Percentiles rank a stretch among this genome's conserved stretches.
phyloP scores from a whole-genome alignment of 2,797 vertebrate species.

The Onychomys leucogaster region DNA sequence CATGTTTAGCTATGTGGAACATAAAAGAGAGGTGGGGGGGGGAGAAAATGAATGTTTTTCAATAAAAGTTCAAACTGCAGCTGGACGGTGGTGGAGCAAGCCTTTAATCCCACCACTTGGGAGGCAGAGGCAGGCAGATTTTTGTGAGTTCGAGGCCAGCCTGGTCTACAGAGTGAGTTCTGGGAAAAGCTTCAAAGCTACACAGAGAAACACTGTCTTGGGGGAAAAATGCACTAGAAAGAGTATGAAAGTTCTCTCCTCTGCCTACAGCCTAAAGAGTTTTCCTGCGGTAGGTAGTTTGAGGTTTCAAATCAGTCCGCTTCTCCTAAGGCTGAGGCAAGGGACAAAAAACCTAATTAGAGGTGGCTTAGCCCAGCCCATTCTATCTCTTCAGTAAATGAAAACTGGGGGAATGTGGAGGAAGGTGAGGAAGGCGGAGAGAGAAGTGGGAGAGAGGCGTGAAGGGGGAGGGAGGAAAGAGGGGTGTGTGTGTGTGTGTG shows the following conservation, averaged over 20 bases:
- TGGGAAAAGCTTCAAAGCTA: no score
- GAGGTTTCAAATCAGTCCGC: not conserved
- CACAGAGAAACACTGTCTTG: no score
- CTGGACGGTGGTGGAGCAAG: no score
- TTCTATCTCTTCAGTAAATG: not conserved
- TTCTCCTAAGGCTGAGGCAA: not conserved
- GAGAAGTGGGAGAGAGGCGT: fast-evolving
- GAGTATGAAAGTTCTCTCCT: not conserved
- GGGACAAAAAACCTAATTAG: not conserved
- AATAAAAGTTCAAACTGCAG: slow-evolving; percentile 61
- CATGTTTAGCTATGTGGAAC: slow-evolving; percentile 61
- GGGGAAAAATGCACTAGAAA: slow-evolving; percentile 45
- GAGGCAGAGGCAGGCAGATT: no score
- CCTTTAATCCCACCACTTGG: no score
- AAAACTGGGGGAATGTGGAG: not conserved
- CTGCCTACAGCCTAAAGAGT: not conserved
- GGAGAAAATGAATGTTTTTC: slow-evolving; percentile 37
- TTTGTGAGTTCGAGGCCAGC: no score
- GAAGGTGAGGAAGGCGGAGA: fast-evolving
- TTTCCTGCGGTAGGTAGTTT: not conserved
- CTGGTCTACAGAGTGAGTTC: no score
- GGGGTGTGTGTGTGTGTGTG: not conserved
- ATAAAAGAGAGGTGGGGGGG: not conserved
- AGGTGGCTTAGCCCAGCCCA: not conserved
- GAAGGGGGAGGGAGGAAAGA: fast-evolving